Conservation (phyloP, 2,113 vertebrate genomes). For the Pandion haliaetus region DNA sequence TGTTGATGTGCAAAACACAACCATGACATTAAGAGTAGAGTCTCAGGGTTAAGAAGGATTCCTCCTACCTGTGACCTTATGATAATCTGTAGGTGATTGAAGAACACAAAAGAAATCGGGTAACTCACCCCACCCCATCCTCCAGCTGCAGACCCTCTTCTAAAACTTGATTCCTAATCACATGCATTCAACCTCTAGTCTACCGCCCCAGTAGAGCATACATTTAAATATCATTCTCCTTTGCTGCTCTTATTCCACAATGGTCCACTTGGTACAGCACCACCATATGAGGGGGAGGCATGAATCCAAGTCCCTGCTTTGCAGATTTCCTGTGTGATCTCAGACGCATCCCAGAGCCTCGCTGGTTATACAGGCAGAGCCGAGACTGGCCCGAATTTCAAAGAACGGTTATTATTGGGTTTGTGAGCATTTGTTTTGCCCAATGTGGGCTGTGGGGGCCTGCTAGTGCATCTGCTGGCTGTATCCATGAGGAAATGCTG, state of each 20-base stretch:
- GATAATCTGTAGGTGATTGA: neutral
- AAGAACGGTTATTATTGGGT: neutral
- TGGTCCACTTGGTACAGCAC: accelerated
- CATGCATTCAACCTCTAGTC: neutral
- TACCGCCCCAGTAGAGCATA: neutral
- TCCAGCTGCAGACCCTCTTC: neutral
- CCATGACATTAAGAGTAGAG: neutral
- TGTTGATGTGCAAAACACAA: slow-evolving; percentile 5
- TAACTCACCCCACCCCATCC: neutral
- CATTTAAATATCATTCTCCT: neutral
- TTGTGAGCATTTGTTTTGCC: neutral
- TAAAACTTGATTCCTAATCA: neutral
- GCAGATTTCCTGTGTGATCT: neutral
- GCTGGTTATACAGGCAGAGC: neutral
- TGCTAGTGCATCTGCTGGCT: neutral
- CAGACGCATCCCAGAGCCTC: neutral
- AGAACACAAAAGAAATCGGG: neutral
- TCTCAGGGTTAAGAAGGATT: neutral
- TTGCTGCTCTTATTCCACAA: neutral
- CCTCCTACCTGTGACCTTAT: neutral
- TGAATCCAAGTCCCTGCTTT: neutral
- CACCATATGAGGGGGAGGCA: neutral
- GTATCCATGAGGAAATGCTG: neutral
- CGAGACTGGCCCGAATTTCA: neutral
- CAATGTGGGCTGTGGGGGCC: neutral